These are phyloP conservation scores for Typhlichthys subterraneus DNA, from an alignment of 2,797 vertebrate species.

Conservation along the genomic window DNA sequence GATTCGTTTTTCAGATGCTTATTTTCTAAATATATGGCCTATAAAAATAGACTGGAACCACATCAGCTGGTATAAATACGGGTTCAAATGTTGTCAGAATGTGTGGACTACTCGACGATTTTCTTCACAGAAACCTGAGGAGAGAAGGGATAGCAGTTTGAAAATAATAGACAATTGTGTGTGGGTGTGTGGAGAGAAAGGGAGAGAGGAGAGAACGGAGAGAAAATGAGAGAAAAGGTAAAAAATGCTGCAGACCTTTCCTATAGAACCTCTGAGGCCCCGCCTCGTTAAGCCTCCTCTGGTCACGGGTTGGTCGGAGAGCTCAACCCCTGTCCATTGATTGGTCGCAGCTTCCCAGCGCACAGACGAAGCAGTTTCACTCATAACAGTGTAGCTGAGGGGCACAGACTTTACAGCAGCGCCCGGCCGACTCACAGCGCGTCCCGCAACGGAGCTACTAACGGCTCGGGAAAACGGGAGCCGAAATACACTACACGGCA, in stretches of 20 bases:
- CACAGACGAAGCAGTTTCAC: conserved; percentile 37
- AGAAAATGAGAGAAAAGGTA: conserved; percentile 11
- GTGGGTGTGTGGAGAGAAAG: background rate
- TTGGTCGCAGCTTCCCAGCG: conserved; percentile 51
- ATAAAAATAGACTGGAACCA: conserved; percentile 49
- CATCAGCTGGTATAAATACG: conserved; percentile 45
- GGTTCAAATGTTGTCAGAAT: conserved; percentile 47
- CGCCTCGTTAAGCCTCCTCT: conserved; percentile 38
- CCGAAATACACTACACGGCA: background rate
- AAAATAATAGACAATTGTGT: background rate
- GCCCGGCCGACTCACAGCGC: conserved; percentile 41
- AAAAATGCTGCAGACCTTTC: conserved; percentile 1
- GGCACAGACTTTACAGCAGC: conserved; percentile 60
- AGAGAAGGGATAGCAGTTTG: conserved; percentile 3
- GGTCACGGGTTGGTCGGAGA: conserved; percentile 63
- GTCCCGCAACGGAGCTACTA: conserved; percentile 13
- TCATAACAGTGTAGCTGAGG: conserved; percentile 27
- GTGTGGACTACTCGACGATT: conserved; percentile 29
- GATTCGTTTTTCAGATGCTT: conserved; percentile 33
- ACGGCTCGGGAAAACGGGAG: conserved; percentile 2
- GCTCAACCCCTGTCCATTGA: conserved; percentile 47
- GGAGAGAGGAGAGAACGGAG: background rate
- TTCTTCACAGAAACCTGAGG: conserved; percentile 15
- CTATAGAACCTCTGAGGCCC: conserved; percentile 51
- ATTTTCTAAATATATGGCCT: conserved; percentile 55